Base-by-base conservation (phyloP, 1,140 invertebrate species). In the Calosoma granatense region DNA sequence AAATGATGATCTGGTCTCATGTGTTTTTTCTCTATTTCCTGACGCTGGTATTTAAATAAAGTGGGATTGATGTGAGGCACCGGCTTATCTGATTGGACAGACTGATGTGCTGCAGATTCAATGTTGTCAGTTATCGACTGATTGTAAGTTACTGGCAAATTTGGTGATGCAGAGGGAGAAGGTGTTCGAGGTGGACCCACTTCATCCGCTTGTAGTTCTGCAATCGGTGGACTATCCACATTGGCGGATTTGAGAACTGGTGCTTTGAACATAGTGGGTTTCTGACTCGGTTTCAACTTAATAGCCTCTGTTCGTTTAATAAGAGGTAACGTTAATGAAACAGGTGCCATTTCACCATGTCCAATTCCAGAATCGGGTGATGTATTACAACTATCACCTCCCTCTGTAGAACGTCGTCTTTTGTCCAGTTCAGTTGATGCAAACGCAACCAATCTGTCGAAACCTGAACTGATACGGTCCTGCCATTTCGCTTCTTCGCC, bases 371-470 rank as follows among this genome's bases (percentile, higher is more conserved):
- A 86, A 70, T 88, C 85, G 0, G 86, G 86, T 60, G 85, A 88
- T 12, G 85, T 87, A 65, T 87, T 88, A 59, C 79, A 81, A 61
- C 78, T 78, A 58, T 78, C 73, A 59, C 80, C 80, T 61, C 83
- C 83, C 67, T 89, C 86, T 0, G 85, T 87, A 19, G 86, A 89
- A 58, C 86, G 77, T 23, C 87, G 77, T 59, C 87, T 78, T 68
- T 89, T 87, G 66, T 91, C 88, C 62, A 92, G 75, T 64, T 90
- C 88, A 1, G 87, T 90, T 2, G 88, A 88, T 4, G 89, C 90
- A 70, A 92, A 88, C 20, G 87, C 89, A 56, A 92, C 86, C 59
- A 92, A 75, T 55, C 88, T 81, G 73, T 94, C 90, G 75, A 93
- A 93, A 23, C 88, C 86, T 63, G 85, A 89, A 66, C 83, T 88